Evolutionary conservation across 2,888 invertebrate species (phyloP), one percentile per base, ranked within the genome.

Genomic region (Bruchidius siliquastri): DNA sequence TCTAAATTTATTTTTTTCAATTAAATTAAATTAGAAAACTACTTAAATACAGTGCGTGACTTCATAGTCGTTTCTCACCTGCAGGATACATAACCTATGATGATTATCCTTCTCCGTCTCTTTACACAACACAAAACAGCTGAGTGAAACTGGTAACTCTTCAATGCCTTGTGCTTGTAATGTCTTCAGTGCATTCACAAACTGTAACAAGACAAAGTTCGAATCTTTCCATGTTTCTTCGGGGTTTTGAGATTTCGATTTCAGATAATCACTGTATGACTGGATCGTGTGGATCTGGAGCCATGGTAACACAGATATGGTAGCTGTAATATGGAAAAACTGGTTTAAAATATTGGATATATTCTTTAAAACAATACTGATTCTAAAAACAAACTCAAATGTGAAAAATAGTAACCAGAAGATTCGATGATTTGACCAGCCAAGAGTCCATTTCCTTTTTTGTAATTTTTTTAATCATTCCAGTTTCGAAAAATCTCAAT

Each of bases 151-250:
- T 0, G 93, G 90, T 66, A 94, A 89, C 80, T 95, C 95, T 83
- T 96, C 95, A 22, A 94, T 92, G 0, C 95, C 95, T 78, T 94
- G 91, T 0, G 94, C 93, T 85, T 96, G 95, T 22, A 96, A 88
- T 82, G 92, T 92, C 84, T 95, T 95, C 78, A 96, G 87, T 0
- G 93, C 94, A 79, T 94, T 94, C 26, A 95, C 92, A 75, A 95
- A 87, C 82, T 96, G 96, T 72, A 95, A 88, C 87, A 95, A 90
- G 78, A 95, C 90, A 84, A 96, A 94, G 76, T 92, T 92, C 68
- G 93, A 91, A 79, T 94, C 94, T 70, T 90, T 88, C 76, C 87
- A 88, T 80, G 87, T 86, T 21, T 88, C 88, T 21, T 85, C 85
- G 49, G 77, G 79, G 83, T 87, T 77, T 75, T 79, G 80, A 0